Evolutionary conservation across 1,140 invertebrate species (phyloP).

Genomic region (Frieseomelitta varia): DNA sequence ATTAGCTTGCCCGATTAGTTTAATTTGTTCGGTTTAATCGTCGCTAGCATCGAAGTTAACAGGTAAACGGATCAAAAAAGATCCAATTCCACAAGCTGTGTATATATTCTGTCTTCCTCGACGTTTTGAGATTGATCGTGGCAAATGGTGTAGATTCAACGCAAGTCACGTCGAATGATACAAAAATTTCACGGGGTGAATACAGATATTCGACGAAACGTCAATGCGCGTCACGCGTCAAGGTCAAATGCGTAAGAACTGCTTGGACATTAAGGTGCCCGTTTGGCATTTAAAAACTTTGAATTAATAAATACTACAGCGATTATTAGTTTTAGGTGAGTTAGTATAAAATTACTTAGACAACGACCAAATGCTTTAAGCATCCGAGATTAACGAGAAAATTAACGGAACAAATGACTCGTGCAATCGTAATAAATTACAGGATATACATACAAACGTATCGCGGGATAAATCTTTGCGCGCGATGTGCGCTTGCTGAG

Average conservation of each 20-base stretch:
- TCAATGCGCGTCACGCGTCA: neutral
- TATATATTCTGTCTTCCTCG: neutral
- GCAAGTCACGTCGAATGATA: neutral
- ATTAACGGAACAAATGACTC: too few species aligned
- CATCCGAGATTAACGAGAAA: neutral
- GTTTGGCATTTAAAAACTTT: slow-evolving; percentile 22
- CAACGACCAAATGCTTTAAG: neutral
- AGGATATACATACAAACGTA: neutral
- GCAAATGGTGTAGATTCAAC: neutral
- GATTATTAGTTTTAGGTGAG: neutral
- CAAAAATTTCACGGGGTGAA: neutral
- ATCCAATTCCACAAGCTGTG: neutral
- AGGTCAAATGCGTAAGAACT: neutral
- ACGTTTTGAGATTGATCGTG: slow-evolving; percentile 7
- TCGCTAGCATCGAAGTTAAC: neutral
- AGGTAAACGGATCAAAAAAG: neutral
- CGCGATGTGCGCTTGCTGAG: slow-evolving; percentile 7
- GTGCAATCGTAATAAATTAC: slow-evolving; percentile 43
- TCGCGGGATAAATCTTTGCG: neutral
- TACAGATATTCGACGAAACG: neutral
- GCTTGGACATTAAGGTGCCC: neutral
- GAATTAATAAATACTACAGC: neutral
- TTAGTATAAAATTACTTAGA: neutral
- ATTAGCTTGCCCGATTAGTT: neutral
- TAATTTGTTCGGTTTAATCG: neutral